phyloP scores from a whole-genome alignment of 2,113 vertebrate genomes.

The Caretta caretta region DNA sequence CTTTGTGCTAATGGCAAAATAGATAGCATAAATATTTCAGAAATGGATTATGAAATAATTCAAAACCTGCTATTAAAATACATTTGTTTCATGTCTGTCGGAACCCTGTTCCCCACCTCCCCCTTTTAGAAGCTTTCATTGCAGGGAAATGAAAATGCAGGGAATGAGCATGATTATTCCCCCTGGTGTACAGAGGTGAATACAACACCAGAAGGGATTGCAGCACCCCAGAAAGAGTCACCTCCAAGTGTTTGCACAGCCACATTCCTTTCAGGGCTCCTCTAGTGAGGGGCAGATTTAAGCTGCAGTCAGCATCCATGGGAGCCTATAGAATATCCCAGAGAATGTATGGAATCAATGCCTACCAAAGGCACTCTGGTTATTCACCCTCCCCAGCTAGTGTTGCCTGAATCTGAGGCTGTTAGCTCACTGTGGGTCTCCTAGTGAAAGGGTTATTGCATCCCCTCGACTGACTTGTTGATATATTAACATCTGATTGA shows the following conservation, averaged over 20 bases:
- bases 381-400: neutral
- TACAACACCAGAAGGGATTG: neutral
- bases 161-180: neutral
- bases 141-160: neutral
- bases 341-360: neutral
- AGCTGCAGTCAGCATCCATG: neutral
- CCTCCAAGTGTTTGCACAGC: neutral
- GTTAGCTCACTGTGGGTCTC: neutral
- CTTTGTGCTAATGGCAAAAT: neutral
- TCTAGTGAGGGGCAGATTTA: neutral
- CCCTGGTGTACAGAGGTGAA: neutral
- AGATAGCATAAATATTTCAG: slow-evolving; percentile 37
- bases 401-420: neutral
- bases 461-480: neutral
- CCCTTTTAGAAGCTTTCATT: neutral
- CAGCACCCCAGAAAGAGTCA: neutral
- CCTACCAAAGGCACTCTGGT: neutral
- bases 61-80: neutral
- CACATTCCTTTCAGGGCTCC: neutral
- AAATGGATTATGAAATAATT: neutral
- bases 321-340: neutral
- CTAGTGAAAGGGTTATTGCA: neutral
- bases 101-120: neutral
- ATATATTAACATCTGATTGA: neutral
- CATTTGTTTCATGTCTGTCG: neutral